Percentiles rank a stretch among this genome's conserved stretches.
Conservation (phyloP, 2,888 invertebrate species). For the Hipparchia semele region DNA sequence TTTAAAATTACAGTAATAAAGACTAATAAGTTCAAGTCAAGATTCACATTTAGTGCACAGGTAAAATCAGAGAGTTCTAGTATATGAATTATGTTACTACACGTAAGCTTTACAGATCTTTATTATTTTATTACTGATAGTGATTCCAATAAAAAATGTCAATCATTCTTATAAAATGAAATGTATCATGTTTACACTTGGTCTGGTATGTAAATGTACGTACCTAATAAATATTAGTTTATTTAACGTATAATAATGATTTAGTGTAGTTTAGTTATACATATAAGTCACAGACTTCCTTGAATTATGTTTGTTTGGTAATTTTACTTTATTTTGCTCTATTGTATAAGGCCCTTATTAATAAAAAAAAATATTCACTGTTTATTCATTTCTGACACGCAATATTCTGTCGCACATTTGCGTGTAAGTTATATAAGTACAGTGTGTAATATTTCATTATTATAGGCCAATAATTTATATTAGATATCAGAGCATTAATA, state of each 20-base stretch:
- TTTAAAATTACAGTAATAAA: too few relatives aligned
- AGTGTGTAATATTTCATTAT: too few relatives aligned
- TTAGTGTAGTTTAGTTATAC: neutral
- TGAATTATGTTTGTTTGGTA: neutral
- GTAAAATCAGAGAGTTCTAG: neutral
- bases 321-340: neutral
- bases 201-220: neutral
- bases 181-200: slow-evolving; percentile 1
- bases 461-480: neutral
- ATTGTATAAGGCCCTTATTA: too few relatives aligned
- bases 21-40: too few relatives aligned
- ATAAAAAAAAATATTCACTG: too few relatives aligned
- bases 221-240: neutral
- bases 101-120: slow-evolving; percentile 1
- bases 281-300: neutral
- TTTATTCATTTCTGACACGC: too few relatives aligned
- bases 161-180: neutral
- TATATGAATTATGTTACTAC: neutral
- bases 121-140: slow-evolving; percentile 4
- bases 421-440: too few relatives aligned
- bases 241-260: neutral
- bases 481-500: neutral
- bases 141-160: slow-evolving; percentile 1
- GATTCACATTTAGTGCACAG: neutral
- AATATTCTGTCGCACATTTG: too few relatives aligned